Base-by-base conservation (phyloP, 2,113 vertebrate species). In the Takifugu bimaculatus region DNA sequence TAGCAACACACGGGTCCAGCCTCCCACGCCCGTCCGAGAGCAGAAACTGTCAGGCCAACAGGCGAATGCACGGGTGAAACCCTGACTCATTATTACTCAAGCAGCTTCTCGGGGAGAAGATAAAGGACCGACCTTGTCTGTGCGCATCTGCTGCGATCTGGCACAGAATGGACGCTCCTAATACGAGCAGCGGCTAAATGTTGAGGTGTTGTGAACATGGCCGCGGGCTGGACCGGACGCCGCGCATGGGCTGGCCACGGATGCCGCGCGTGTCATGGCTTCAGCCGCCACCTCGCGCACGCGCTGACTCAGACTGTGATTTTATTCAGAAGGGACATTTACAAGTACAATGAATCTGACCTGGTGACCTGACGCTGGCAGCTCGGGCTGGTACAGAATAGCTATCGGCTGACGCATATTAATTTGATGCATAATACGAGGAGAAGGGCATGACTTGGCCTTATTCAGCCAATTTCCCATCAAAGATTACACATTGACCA, bases 311-410 rank as follows among this genome's bases (percentile, higher is more conserved):
- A 61, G 35, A 68, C 56, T 79, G 69, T 83, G 65, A 80, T 83
- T 80, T 79, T 75, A 80, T 83, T 80, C 70, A 81, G 61, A 70
- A 74, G 80, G 78, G 78, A 85, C 78, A 84, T 79, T 81, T 69
- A 72, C 75, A 79, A 84, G 66, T 66, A 72, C 57, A 69, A 74
- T 75, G 67, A 78, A 57, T 75, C 48, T 80, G 77, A 88, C 85
- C 80, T 74, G 75, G 74, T 80, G 82, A 67, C 63, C 70, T 43
- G 51, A 56, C 20, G 26, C 70, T 78, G 72, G 72, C 70, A 61
- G 67, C 75, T 54, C 68, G 58, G 56, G 64, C 45, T 14, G 68
- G 70, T 4, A 64, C 62, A 63, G 72, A 77, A 74, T 63, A 56
- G 70, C 71, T 75, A 61, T 57, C 13, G 60, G 79, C 77, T 69